A percentile compares a stretch with the other conserved stretches of the same genome.
Evolutionary conservation across 1,140 invertebrate genomes (phyloP).

Genomic region (Mactra quadrangularis): DNA sequence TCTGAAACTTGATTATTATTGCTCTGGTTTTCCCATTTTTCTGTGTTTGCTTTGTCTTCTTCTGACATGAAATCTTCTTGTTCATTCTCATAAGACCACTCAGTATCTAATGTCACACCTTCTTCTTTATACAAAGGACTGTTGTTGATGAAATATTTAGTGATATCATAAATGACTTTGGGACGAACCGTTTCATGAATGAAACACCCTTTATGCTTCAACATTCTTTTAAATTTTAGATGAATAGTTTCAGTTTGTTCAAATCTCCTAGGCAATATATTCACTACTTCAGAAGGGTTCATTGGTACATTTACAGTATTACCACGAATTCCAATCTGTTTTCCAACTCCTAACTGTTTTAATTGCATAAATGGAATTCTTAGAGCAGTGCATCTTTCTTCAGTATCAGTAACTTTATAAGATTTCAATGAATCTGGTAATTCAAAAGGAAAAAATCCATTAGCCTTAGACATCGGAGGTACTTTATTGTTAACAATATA

Average conservation of each 20-base stretch:
- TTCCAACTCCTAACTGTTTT: constrained; percentile 58
- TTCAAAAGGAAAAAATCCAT: constrained; percentile 20
- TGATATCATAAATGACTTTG: constrained; percentile 59
- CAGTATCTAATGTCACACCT: constrained; percentile 41
- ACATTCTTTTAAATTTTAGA: constrained; percentile 41
- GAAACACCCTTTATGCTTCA: constrained; percentile 15
- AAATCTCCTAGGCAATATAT: constrained; percentile 39
- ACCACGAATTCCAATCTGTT: constrained; percentile 52
- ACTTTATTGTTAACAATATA: constrained; percentile 19
- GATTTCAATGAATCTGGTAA: background rate
- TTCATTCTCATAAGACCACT: constrained; percentile 25
- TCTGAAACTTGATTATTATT: too few species aligned
- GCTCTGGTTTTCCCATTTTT: background rate
- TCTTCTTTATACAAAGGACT: constrained; percentile 60
- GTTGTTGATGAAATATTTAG: constrained; percentile 61
- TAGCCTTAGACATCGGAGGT: constrained; percentile 37
- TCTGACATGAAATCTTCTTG: constrained; percentile 10
- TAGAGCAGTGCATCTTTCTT: constrained; percentile 39
- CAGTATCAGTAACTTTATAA: constrained; percentile 41
- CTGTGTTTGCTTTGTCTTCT: background rate
- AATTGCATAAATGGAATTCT: constrained; percentile 61
- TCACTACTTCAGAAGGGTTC: constrained; percentile 41
- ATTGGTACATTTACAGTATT: constrained; percentile 63
- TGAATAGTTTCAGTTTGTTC: constrained; percentile 59
- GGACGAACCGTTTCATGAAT: constrained; percentile 55